Evolutionary conservation across 2,113 vertebrate species (phyloP), one percentile per base, ranked within the genome.

Genomic region (Serilophus lunatus): DNA sequence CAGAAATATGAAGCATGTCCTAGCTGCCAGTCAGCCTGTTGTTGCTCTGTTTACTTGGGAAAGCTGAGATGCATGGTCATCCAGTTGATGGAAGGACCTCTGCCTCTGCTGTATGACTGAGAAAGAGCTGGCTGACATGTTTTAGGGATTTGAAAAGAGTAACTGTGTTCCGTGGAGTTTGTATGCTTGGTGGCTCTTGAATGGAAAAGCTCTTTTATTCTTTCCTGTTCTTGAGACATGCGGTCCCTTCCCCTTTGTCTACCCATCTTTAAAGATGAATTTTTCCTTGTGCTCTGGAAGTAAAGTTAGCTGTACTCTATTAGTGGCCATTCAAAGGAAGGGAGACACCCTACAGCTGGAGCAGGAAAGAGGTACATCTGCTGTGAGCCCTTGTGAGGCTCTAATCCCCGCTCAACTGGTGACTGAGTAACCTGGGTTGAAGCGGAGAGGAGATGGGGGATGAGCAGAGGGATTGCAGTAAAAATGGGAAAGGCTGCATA

Each of bases 371-470:
- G 65, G 5, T 45, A 8, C 64, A 76, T 92, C 65, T 75, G 68
- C 50, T 78, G 12, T 28, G n/a, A 82, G 61, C 36, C 66, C 18
- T 59, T 35, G 5, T 0, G 13, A 25, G 51, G 31, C 14, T 11
- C 64, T 36, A 10, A 64, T 64, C 68, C 64, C 47, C 45, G 33
- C 38, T 35, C 18, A 40, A 7, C 47, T 60, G 49, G 33, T 44
- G 64, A 7, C 74, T 28, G 51, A 18, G 33, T 24, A 63, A 80
- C 64, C 79, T 42, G 40, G 10, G 76, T 50, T 71, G 56, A 35
- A 77, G 75, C 35, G 64, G 29, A 57, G 51, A 77, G n/a, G 22
- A 68, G 40, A n/a, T 0, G 1, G n/a, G 16, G 1, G 2, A 7
- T 11, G 29, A 89, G 60, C 53, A 22, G 33, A 20, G 33, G 35